Conservation (phyloP, 1,140 invertebrate species). For the Tetramorium alpestre region DNA sequence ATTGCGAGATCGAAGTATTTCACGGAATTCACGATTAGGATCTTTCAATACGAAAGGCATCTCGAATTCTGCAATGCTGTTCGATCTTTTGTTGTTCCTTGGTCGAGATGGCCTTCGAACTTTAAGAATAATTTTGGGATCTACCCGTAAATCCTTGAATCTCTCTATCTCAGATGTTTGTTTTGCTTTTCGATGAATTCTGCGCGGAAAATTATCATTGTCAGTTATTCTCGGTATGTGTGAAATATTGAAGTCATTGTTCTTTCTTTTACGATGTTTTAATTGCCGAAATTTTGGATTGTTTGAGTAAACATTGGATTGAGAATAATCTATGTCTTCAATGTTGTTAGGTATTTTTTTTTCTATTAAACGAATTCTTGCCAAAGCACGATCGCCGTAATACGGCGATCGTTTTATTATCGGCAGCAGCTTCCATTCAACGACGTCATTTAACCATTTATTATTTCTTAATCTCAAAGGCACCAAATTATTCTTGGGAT, state of each 20-base stretch:
- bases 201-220: not conserved
- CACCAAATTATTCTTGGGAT: constrained; percentile 34
- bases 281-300: not conserved
- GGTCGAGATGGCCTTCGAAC: not conserved
- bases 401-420: constrained; percentile 18
- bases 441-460: constrained; percentile 28
- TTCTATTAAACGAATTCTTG: constrained; percentile 15
- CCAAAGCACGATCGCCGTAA: not conserved
- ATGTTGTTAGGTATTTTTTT: not conserved
- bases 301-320: not conserved
- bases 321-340: not conserved
- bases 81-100: not conserved
- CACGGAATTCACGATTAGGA: not conserved
- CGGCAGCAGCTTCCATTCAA: constrained; percentile 32
- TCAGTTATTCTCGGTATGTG: not conserved
- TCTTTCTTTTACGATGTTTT: not conserved
- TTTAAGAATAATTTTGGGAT: not conserved
- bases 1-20: not conserved
- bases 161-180: not conserved
- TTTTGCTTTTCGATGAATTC: not conserved
- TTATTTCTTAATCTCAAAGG: constrained; percentile 45
- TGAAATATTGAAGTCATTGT: not conserved
- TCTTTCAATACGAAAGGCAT: not conserved
- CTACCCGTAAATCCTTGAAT: not conserved
- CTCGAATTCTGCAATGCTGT: not conserved